A percentile compares a stretch with the other conserved stretches of the same genome.
phyloP scores from a whole-genome alignment of 1,140 invertebrate genomes.

The Propsilocerus akamusi region DNA sequence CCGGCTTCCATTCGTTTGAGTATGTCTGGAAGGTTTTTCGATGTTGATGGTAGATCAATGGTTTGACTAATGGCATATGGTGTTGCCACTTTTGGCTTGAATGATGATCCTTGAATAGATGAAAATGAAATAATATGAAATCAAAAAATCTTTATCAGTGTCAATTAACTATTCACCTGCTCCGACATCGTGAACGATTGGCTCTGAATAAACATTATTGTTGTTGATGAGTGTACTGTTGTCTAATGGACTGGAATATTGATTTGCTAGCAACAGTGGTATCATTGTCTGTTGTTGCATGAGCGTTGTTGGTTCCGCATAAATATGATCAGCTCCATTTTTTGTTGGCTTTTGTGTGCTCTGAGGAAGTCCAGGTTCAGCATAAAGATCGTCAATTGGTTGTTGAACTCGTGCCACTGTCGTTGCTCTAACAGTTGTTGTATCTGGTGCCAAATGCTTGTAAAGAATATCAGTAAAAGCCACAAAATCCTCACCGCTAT shows the following conservation, averaged over 20 bases:
- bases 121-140: neutral
- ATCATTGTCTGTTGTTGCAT: slow-evolving; percentile 10
- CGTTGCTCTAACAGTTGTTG: slow-evolving; percentile 4
- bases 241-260: slow-evolving; percentile 15
- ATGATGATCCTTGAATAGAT: neutral
- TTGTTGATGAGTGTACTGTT: neutral
- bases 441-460: slow-evolving; percentile 10
- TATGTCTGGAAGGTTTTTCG: slow-evolving; percentile 1
- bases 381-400: slow-evolving; percentile 2
- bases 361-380: neutral
- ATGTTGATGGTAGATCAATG: slow-evolving; percentile 1
- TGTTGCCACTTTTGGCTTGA: neutral
- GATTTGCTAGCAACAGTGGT: slow-evolving; percentile 9
- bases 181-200: slow-evolving; percentile 10
- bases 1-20: neutral
- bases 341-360: neutral
- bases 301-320: slow-evolving; percentile 11
- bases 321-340: slow-evolving; percentile 13
- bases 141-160: neutral
- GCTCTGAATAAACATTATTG: slow-evolving; percentile 14
- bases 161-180: neutral
- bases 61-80: slow-evolving; percentile 2
- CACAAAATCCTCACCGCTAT: slow-evolving; percentile 8
- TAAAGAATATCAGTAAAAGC: slow-evolving; percentile 10
- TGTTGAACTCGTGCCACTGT: slow-evolving; percentile 6